Base-by-base conservation (phyloP, 2,797 vertebrate species). In the Diglossa cyanea region DNA sequence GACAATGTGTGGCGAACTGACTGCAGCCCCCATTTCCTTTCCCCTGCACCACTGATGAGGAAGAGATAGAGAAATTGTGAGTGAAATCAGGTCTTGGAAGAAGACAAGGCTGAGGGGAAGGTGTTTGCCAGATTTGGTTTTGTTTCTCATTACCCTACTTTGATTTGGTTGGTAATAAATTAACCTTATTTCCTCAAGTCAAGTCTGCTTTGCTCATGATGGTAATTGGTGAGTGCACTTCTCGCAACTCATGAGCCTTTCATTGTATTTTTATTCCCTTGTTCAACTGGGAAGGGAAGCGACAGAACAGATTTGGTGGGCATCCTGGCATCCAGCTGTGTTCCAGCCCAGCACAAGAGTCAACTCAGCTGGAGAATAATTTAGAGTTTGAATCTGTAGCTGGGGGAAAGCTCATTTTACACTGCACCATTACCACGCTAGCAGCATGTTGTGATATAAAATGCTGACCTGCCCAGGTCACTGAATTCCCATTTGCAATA, bases 351-450 rank as follows among this genome's bases (percentile, higher is more conserved):
- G 33, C 10, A 26, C 17, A 65, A 17, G 12, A 10, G 13, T 28
- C 25, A 19, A 8, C 24, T 61, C 8, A 4, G 8, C 0, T 60
- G 47, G 11, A 68, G 16, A 65, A 68, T 58, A 75, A 67, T 35
- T 74, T 60, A 61, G 10, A 68, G 39, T 7, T 31, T 45, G 15
- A 17, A 86, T 57, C 66, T 54, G 19, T 33, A 81, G 17, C n/a
- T 53, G 53, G 17, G 26, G 4, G 2, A 15, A 67, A 77, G 55
- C 37, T 71, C 48, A 23, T 93, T 86, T 90, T 48, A 30, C n/a
- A 65, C 15, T 21, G 4, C 9, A 7, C 5, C 0, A 2, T 50
- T 50, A 60, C 5, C 3, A 0, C 15, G 9, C 11, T 30, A 33
- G n/a, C 63, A 73, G 6, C 24, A 21, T 3, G 11, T n/a, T 23